Evolutionary conservation across 2,888 invertebrate genomes (phyloP).

Genomic region (Drosophila anomelani): DNA sequence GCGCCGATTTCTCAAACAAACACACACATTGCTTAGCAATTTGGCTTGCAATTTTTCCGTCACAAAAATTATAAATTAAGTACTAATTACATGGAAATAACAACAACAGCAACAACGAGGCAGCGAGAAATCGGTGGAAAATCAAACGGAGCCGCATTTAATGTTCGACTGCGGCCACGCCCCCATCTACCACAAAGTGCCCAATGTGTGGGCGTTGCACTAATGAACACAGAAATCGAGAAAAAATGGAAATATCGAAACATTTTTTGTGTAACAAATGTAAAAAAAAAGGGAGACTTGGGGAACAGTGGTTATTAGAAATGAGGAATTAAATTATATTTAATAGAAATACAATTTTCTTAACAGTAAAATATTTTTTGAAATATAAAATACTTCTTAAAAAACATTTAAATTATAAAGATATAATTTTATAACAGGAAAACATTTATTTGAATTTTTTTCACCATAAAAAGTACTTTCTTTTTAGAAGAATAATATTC

Average conservation of each 20-base stretch:
- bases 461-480: neutral
- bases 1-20: constrained; percentile 64
- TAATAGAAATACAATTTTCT: neutral
- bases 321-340: neutral
- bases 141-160: constrained; percentile 72
- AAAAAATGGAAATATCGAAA: constrained; percentile 37
- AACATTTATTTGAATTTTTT: neutral
- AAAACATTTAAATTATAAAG: neutral
- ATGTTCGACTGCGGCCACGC: constrained; percentile 63
- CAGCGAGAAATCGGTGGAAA: constrained; percentile 59
- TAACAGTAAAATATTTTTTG: neutral
- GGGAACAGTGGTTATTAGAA: constrained; percentile 2
- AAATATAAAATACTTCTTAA: neutral
- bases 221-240: constrained; percentile 58
- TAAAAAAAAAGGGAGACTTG: neutral
- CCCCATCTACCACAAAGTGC: constrained; percentile 59
- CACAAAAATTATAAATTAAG: constrained; percentile 75
- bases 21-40: constrained; percentile 54
- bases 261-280: constrained; percentile 17
- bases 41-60: constrained; percentile 57
- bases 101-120: constrained; percentile 46
- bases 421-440: neutral
- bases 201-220: constrained; percentile 73
- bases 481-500: neutral
- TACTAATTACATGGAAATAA: constrained; percentile 75